Evolutionary conservation across 2,888 invertebrate species (phyloP), one percentile per base, ranked within the genome.

Genomic region (Syritta pipiens): DNA sequence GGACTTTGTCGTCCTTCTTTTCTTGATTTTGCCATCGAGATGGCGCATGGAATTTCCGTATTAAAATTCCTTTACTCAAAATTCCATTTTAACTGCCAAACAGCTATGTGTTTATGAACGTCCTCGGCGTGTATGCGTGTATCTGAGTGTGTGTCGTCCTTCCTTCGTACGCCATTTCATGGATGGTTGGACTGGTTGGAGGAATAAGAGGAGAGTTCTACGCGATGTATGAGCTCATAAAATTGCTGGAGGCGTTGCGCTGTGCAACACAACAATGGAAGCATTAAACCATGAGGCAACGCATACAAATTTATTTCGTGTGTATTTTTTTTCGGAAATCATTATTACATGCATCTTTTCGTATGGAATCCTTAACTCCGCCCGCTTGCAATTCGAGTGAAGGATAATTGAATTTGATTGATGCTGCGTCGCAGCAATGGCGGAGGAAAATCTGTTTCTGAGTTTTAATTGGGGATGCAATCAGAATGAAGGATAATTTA

Each of bases 11-110:
- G 28, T 49, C 32, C 42, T 51, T 59, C 17, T 51, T 60, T 69
- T 44, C 69, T 69, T 60, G 19, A 49, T 68, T 68, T 68, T 60
- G 24, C 44, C 69, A 59, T 69, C 69, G 59, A 59, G 51, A 60
- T 60, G 69, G 59, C 49, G 44, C 49, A 69, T 51, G 69, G 69
- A 59, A 69, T 69, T 69, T 69, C 32, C 32, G 32, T 69, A 69
- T 69, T 69, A 69, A 69, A 59, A 69, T 69, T 69, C 51, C 69
- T 60, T 51, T 60, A 26, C 59, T 60, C 59, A 69, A 69, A 68
- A 51, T 69, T 69, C 69, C 69, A 42, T 51, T 69, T 60, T 69
- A 60, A 60, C 59, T 51, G 42, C 42, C 51, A 26, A 10, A 17
- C 30, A n/a, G n/a, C n/a, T n/a, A n/a, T n/a, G n/a, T n/a, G n/a